These are phyloP conservation scores for Pygathrix nemaeus DNA, from an alignment of 2,113 vertebrate species.

Conservation along the genomic window DNA sequence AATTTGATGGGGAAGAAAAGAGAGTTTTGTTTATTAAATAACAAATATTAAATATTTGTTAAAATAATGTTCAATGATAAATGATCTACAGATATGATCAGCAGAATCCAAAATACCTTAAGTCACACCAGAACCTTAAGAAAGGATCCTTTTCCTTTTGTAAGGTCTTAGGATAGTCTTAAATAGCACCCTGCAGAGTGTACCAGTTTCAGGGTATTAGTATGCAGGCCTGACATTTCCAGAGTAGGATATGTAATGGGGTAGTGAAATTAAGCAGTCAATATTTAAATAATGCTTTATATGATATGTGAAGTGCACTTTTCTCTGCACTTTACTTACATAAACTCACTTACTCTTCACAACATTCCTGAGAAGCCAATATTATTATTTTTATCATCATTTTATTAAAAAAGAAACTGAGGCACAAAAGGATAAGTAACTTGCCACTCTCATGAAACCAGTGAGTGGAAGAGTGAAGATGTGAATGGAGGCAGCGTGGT, in stretches of 20 bases:
- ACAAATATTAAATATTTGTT: not conserved
- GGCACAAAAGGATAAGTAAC: not conserved
- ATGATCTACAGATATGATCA: not conserved
- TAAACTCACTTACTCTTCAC: not conserved
- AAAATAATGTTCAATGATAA: not conserved
- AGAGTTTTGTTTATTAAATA: not conserved
- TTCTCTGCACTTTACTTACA: not conserved
- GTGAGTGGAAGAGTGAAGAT: not conserved
- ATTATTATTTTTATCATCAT: not conserved
- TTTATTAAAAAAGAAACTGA: not conserved
- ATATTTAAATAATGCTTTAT: not conserved
- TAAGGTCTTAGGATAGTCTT: not conserved
- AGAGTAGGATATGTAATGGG: not conserved
- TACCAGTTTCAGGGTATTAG: not conserved
- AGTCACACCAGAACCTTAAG: not conserved
- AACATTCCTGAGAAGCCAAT: not conserved
- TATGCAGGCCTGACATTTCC: not conserved
- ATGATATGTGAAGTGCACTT: not conserved
- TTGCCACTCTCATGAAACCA: not conserved
- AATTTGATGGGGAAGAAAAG: not conserved
- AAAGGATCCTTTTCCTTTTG: not conserved
- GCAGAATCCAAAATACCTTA: not conserved
- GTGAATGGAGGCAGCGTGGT: not conserved
- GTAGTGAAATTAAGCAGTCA: not conserved
- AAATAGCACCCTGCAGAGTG: not conserved